Base-by-base conservation (phyloP, 2,113 vertebrate species). In the Cottus gobio region DNA sequence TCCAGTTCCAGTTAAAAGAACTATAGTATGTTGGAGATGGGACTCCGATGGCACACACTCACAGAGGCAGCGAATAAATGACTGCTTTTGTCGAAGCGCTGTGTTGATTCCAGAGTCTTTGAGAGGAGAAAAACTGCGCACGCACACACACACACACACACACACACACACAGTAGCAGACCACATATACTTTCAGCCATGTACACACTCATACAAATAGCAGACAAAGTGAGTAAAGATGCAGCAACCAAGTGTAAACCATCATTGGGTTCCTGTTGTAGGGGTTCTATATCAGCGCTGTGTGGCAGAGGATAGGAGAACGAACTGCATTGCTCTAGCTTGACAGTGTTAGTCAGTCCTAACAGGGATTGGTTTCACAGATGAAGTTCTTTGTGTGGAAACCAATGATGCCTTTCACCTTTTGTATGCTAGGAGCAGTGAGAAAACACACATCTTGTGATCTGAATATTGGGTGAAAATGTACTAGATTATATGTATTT, bases 321-420 rank as follows among this genome's bases (percentile, higher is more conserved):
- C 75, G 63, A 36, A 22, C 71, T 36, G 58, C 30, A 52, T 12
- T 52, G 34, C 48, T 80, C 78, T 70, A 73, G 63, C 52, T 69
- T 58, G 71, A 63, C 68, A 46, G 56, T 66, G 56, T 60, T 36
- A 34, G 36, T 72, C 62, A 22, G 34, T 67, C 52, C 44, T 58
- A 76, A 46, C 37, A 48, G 10, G 62, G 46, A 76, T 72, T 82
- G 70, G 39, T 82, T 82, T 82, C 39, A 61, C 64, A 79, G 60
- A 83, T 71, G 62, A 52, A 18, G 31, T 64, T 72, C 28, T 71
- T 56, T 68, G 36, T 37, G 50, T n/a, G 28, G 30, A 77, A 79
- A 56, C 62, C 39, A 42, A 28, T 11, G 2, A 28, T 70, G 34
- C 42, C 30, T 71, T 2, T 57, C 4, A 8, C 13, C 24, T 63